Conservation (phyloP, 2,888 invertebrate species). For the Dryadula phaetusa region DNA sequence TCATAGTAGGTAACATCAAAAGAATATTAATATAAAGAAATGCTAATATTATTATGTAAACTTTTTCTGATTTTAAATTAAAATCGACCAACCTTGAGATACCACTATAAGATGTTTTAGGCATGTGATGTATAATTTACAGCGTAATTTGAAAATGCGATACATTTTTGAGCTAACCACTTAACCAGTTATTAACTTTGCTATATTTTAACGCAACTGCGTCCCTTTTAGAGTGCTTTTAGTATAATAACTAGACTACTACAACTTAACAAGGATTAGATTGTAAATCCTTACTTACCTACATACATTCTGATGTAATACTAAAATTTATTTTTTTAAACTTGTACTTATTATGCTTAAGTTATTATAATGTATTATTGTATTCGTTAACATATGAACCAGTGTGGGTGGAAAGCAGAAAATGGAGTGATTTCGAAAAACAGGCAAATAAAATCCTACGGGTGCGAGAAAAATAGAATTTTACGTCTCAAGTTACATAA, state of each 20-base stretch:
- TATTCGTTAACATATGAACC: neutral
- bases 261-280: constrained; percentile 19
- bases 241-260: constrained; percentile 33
- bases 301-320: neutral
- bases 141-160: constrained; percentile 24
- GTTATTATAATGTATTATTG: neutral
- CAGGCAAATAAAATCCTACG: no score
- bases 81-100: no score
- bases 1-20: no score
- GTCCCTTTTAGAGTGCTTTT: constrained; percentile 38
- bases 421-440: no score
- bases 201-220: constrained; percentile 37
- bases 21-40: no score
- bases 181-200: constrained; percentile 38
- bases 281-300: neutral
- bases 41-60: no score
- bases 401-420: no score
- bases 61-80: no score
- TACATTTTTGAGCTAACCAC: constrained; percentile 39
- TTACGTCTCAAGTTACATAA: no score
- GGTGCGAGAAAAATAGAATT: no score
- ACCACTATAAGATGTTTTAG: no score
- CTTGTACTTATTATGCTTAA: neutral
- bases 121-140: neutral
- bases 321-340: neutral